Evolutionary conservation across 2,888 invertebrate species (phyloP).

Genomic region (Vandiemenella viatica): DNA sequence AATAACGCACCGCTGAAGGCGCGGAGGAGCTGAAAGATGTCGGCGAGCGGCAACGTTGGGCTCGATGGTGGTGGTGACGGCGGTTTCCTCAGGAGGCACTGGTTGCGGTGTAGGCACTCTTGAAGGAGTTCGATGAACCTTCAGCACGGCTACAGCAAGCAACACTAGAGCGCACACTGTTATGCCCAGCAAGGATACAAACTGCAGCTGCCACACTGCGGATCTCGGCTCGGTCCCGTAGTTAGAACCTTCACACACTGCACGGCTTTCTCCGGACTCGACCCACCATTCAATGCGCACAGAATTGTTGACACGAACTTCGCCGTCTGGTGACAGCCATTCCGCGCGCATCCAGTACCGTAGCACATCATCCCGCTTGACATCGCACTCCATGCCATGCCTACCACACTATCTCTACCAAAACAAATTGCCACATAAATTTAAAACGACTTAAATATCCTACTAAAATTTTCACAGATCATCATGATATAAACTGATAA

Average conservation of each 20-base stretch:
- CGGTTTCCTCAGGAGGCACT: not conserved
- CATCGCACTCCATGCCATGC: slow-evolving; percentile 14
- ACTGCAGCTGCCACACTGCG: too few relatives aligned
- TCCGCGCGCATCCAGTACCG: slow-evolving; percentile 16
- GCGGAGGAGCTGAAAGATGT: too few relatives aligned
- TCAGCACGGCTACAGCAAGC: not conserved
- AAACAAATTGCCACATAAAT: too few relatives aligned
- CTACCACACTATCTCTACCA: too few relatives aligned
- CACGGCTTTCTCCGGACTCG: slow-evolving; percentile 8
- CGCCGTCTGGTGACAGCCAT: slow-evolving; percentile 17
- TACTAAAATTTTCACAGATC: too few relatives aligned
- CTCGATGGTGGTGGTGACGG: slow-evolving; percentile 3
- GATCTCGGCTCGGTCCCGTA: slow-evolving; percentile 18
- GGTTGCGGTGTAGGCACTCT: not conserved
- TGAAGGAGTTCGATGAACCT: not conserved
- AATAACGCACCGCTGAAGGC: too few relatives aligned
- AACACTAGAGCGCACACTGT: too few relatives aligned
- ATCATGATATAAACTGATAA: too few relatives aligned
- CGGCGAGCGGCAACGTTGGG: too few relatives aligned
- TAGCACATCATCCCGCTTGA: slow-evolving; percentile 5
- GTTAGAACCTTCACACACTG: slow-evolving; percentile 21
- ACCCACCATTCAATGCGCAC: slow-evolving; percentile 13
- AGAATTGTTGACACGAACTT: slow-evolving; percentile 12
- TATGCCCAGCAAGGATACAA: too few relatives aligned
- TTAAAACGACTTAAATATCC: too few relatives aligned